Evolutionary conservation across 2,797 vertebrate species (phyloP).

Genomic region (Denticeps clupeoides): DNA sequence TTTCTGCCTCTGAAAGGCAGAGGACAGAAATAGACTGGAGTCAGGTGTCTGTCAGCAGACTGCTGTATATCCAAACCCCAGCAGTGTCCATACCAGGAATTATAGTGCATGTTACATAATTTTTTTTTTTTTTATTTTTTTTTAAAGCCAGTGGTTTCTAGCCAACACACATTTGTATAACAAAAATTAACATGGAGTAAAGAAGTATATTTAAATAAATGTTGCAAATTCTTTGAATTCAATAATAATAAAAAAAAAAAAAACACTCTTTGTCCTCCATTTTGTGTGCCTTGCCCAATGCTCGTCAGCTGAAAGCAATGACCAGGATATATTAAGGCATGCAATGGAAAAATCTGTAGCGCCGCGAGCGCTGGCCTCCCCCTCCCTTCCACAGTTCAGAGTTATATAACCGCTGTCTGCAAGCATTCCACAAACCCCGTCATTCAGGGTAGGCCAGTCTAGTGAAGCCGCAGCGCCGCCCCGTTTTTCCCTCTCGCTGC

Average conservation of each 20-base stretch:
- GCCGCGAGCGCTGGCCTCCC: slow-evolving; percentile 44
- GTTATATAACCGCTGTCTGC: slow-evolving; percentile 72
- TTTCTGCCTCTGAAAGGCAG: background rate
- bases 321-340: slow-evolving; percentile 57
- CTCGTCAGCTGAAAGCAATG: slow-evolving; percentile 36
- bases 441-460: slow-evolving; percentile 56
- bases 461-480: slow-evolving; percentile 45
- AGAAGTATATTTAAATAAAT: no score
- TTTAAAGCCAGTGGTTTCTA: background rate
- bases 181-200: no score
- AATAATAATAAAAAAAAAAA: background rate
- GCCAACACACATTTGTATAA: background rate
- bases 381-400: slow-evolving; percentile 36
- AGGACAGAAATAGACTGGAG: slow-evolving; percentile 40
- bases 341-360: slow-evolving; percentile 60
- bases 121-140: background rate
- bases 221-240: no score
- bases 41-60: slow-evolving; percentile 34
- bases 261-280: slow-evolving; percentile 19
- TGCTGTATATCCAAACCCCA: slow-evolving; percentile 24
- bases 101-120: background rate
- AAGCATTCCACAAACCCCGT: slow-evolving; percentile 59
- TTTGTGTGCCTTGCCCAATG: slow-evolving; percentile 23
- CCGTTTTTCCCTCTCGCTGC: slow-evolving; percentile 12
- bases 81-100: background rate